phyloP scores from a whole-genome alignment of 1,140 invertebrate genomes.

The Drosophila takahashii region DNA sequence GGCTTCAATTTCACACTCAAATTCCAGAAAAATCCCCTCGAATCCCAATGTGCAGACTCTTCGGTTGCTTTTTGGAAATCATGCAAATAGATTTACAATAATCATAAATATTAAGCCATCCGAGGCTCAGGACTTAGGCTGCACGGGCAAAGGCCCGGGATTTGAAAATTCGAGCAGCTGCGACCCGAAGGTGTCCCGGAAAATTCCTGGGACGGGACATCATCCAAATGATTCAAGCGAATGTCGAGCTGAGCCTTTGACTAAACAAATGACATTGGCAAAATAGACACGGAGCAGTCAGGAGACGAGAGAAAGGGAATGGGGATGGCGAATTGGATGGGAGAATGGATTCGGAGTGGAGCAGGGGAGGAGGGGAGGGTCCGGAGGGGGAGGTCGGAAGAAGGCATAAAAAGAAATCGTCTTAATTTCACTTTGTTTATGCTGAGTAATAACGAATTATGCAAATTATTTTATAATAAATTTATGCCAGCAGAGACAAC shows the following conservation, averaged over 20 bases:
- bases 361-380: too few species aligned
- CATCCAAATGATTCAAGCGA: conserved; percentile 12
- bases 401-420: conserved; percentile 74
- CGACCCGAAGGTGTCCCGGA: conserved; percentile 28
- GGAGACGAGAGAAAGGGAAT: not conserved
- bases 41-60: conserved; percentile 9
- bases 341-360: conserved; percentile 13
- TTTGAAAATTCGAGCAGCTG: conserved; percentile 38
- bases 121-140: conserved; percentile 41
- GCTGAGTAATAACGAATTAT: conserved; percentile 84
- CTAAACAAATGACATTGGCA: conserved; percentile 76
- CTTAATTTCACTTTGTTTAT: conserved; percentile 84
- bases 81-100: conserved; percentile 77
- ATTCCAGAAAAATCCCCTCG: not conserved
- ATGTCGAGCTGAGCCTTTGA: conserved; percentile 54
- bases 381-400: conserved; percentile 18
- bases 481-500: conserved; percentile 69
- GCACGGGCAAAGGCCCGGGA: conserved; percentile 1
- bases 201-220: not conserved
- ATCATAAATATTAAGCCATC: conserved; percentile 72
- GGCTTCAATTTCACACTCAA: not conserved
- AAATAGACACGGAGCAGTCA: conserved; percentile 58
- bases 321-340: not conserved
- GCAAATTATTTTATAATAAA: conserved; percentile 84
- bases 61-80: conserved; percentile 36